Conservation (phyloP, 2,797 vertebrate species). For the Triplophysa bombifrons region DNA sequence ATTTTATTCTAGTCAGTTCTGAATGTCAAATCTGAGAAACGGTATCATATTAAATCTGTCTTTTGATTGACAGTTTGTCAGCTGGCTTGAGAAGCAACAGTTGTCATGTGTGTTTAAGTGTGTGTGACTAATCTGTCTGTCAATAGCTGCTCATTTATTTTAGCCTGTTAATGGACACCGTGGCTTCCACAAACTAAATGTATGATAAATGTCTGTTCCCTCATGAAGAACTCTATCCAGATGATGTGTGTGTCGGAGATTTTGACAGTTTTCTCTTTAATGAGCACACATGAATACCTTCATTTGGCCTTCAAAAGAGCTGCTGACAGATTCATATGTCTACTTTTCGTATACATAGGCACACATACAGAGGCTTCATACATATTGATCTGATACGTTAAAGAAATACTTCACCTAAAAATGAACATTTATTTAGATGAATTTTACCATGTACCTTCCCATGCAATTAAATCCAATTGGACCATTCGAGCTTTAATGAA, state of each 20-base stretch:
- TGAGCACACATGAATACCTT: conserved; percentile 33
- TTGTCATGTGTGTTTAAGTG: conserved; percentile 49
- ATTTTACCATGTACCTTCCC: background rate
- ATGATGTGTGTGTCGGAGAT: conserved; percentile 32
- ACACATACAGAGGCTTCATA: conserved; percentile 5
- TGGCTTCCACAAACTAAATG: conserved; percentile 4
- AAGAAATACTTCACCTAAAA: background rate
- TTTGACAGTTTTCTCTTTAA: conserved; percentile 40
- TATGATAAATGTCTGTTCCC: background rate
- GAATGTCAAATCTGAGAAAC: background rate
- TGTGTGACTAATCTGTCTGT: conserved; percentile 52
- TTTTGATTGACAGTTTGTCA: conserved; percentile 53
- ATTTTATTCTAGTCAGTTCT: background rate
- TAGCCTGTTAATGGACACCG: conserved; percentile 30
- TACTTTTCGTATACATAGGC: conserved; percentile 22
- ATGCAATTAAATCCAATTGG: background rate
- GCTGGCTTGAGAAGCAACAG: background rate
- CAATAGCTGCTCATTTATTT: conserved; percentile 49
- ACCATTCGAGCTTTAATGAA: background rate
- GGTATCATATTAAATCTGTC: background rate
- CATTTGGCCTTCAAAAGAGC: conserved; percentile 30
- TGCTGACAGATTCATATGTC: conserved; percentile 34
- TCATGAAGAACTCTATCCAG: conserved; percentile 1
- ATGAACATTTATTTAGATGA: background rate
- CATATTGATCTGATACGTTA: background rate